Percentiles rank a stretch among this genome's conserved stretches.
Evolutionary conservation across 2,113 vertebrate genomes (phyloP).

Genomic region (Eonycteris spelaea): DNA sequence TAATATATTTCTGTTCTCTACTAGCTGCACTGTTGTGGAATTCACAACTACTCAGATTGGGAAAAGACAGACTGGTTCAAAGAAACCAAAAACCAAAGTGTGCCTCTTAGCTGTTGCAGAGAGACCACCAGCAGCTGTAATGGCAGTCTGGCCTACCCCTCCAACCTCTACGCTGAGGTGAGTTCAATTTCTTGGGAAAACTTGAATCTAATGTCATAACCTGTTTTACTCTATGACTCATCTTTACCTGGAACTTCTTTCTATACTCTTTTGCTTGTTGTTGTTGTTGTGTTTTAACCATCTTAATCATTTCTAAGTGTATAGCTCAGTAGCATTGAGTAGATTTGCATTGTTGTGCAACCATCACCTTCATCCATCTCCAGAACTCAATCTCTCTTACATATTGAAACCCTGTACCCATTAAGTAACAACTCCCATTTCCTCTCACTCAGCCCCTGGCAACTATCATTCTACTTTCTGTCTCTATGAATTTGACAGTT

Average conservation of each 20-base stretch:
- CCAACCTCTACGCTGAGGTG: conserved; percentile 95
- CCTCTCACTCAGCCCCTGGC: too few species aligned
- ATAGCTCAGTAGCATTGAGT: background rate
- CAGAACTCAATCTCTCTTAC: background rate
- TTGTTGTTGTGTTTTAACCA: background rate
- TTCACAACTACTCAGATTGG: conserved; percentile 97
- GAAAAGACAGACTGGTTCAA: conserved; percentile 94
- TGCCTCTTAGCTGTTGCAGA: conserved; percentile 96
- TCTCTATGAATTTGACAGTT: background rate
- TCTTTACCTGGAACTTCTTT: background rate
- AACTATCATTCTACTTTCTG: background rate
- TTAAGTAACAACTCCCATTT: background rate
- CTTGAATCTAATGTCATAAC: background rate
- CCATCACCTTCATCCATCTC: background rate
- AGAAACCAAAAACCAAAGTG: conserved; percentile 95
- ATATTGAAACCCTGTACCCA: background rate
- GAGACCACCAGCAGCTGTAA: conserved; percentile 91
- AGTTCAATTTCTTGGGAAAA: conserved; percentile 24
- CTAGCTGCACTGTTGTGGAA: conserved; percentile 95
- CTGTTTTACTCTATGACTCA: background rate
- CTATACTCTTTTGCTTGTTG: background rate
- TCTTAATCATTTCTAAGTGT: background rate
- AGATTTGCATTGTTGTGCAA: background rate
- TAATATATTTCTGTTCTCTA: background rate
- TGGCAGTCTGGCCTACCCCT: conserved; percentile 88